phyloP scores from a whole-genome alignment of 2,797 vertebrate species.

The Siniperca undulata region DNA sequence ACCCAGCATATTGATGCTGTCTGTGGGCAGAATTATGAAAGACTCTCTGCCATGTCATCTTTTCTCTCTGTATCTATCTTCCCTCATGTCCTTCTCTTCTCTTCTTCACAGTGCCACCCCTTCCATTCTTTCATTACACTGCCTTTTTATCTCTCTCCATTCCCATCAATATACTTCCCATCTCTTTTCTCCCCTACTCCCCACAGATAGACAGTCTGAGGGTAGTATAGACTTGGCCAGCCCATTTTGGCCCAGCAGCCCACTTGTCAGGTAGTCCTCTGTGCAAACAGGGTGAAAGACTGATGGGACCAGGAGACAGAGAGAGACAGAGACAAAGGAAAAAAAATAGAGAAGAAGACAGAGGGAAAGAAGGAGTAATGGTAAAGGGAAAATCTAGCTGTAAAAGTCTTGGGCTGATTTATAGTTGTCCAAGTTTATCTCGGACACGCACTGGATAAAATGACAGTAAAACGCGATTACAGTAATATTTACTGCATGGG shows the following conservation, averaged over 20 bases:
- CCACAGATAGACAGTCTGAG: slow-evolving; percentile 22
- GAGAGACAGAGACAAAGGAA: slow-evolving; percentile 37
- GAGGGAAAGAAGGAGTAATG: slow-evolving; percentile 2
- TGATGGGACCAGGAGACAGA: slow-evolving; percentile 41
- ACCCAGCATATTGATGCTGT: slow-evolving; percentile 42
- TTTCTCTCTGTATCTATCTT: neutral
- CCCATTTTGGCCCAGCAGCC: slow-evolving; percentile 22
- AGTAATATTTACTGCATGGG: neutral
- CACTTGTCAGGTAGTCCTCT: slow-evolving; percentile 41
- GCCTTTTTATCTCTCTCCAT: neutral
- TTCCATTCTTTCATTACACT: neutral
- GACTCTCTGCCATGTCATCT: neutral
- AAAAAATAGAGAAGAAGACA: slow-evolving; percentile 16
- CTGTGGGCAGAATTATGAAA: slow-evolving; percentile 51
- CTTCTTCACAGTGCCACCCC: neutral
- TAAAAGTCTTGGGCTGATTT: slow-evolving; percentile 18
- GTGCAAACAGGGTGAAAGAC: slow-evolving; percentile 51
- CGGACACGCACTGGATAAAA: slow-evolving; percentile 5
- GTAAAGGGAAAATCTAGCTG: neutral
- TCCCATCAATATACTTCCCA: neutral
- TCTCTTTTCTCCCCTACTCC: neutral
- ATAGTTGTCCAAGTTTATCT: slow-evolving; percentile 1
- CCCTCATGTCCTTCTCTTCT: neutral
- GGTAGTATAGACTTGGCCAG: slow-evolving; percentile 21
- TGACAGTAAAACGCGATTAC: neutral